Evolutionary conservation across 2,113 vertebrate genomes (phyloP).

Genomic region (Odobenus rosmarus): DNA sequence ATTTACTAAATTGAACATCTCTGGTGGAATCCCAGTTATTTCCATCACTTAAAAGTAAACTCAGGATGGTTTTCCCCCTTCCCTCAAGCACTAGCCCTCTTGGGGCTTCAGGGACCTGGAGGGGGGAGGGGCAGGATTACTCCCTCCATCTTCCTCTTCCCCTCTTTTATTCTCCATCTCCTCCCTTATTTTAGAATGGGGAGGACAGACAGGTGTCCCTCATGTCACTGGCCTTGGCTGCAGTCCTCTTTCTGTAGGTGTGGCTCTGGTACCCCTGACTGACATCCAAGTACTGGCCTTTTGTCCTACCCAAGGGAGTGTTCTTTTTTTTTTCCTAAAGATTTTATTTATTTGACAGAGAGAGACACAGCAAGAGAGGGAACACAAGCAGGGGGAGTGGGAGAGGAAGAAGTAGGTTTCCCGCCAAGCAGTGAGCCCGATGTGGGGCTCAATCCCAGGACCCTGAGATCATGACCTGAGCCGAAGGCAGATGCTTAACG

Average conservation of each 20-base stretch:
- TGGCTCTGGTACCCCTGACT: background rate
- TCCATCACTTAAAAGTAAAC: background rate
- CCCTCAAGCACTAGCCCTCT: background rate
- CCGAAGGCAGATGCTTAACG: too few species aligned
- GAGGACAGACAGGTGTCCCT: background rate
- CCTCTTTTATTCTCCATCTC: background rate
- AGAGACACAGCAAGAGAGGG: too few species aligned
- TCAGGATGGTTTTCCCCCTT: background rate
- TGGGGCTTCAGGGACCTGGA: background rate
- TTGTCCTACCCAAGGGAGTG: background rate
- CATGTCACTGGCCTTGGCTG: background rate
- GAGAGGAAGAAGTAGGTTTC: too few species aligned
- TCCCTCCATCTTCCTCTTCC: background rate
- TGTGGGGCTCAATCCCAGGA: too few species aligned
- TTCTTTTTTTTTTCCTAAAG: background rate
- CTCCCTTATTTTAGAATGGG: background rate
- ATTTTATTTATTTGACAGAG: too few species aligned
- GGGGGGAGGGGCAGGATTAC: accelerated
- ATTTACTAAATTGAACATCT: background rate
- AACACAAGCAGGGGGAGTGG: too few species aligned
- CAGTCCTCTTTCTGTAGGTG: background rate
- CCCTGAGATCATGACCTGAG: too few species aligned
- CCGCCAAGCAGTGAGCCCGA: accelerated
- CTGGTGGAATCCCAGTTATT: background rate
- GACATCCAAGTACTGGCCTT: background rate